Base-by-base conservation (phyloP, 2,797 vertebrate species). In the Astyanax mexicanus region DNA sequence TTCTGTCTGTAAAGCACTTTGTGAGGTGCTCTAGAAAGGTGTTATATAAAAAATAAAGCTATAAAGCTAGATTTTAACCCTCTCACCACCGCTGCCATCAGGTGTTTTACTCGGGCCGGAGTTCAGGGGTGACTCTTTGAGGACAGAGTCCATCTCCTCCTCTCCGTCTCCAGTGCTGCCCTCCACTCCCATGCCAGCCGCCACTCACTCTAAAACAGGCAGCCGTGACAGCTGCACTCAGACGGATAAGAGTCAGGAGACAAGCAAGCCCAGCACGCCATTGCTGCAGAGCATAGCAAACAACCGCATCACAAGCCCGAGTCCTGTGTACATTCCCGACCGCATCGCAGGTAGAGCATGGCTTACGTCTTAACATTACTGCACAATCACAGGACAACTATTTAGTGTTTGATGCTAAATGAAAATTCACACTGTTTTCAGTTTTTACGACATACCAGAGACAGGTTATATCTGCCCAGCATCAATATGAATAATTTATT, bases 201-300 rank as follows among this genome's bases (percentile, higher is more conserved):
- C 94, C 47, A 23, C 77, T 17, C 98, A 99, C 89, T 97, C 95
- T 0, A 99, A 99, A 89, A 97, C 96, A 0, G 96, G 97, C 86
- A 99, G 98, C 90, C 92, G 95, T 54, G 98, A 99, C 89, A 98
- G 98, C 91, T 97, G 95, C 90, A 99, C 98, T 0, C 98, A 99
- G 88, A 99, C 98, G 0, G 98, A 99, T 54, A 91, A 96, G 78
- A 93, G 94, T 49, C 92, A 88, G 0, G 96, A 97, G 32, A 85
- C 86, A 21, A 93, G 86, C 87, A 98, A 98, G 64, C 78, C 93
- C 79, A 89, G 88, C 81, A 90, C 88, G 1, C 88, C 90, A 0
- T 92, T 89, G 52, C 85, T 94, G 27, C 92, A 92, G 79, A 92
- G 86, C 81, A 90, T 93, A 86, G 86, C 91, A 0, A 92, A 84